These are phyloP conservation scores for Neoarius graeffei DNA, from an alignment of 2,113 vertebrate genomes.

Conservation along the genomic window DNA sequence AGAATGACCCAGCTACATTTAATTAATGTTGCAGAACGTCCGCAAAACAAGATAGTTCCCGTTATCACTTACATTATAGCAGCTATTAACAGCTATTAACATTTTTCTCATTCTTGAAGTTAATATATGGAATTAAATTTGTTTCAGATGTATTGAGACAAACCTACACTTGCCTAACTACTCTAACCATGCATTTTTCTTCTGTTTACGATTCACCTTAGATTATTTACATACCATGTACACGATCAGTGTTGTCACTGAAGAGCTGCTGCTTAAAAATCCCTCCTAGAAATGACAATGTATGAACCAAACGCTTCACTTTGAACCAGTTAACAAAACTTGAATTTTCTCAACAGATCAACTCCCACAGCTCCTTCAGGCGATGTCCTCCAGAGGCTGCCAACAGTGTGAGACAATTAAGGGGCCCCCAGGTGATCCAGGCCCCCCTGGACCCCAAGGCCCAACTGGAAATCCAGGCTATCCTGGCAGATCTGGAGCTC, in stretches of 20 bases:
- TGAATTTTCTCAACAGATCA: constrained; percentile 49
- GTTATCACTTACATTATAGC: not conserved
- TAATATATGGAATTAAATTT: not conserved
- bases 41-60: not conserved
- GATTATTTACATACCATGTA: not conserved
- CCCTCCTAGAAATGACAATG: not conserved
- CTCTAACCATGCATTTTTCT: not conserved
- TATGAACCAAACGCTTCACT: not conserved
- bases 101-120: not conserved
- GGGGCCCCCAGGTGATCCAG: constrained; percentile 61
- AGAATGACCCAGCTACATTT: no score
- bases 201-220: not conserved
- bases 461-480: constrained; percentile 59
- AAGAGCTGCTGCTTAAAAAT: not conserved
- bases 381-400: constrained; percentile 52
- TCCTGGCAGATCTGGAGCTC: constrained; percentile 58
- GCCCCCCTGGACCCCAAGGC: constrained; percentile 59
- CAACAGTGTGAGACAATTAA: constrained; percentile 60
- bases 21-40: no score
- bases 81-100: not conserved
- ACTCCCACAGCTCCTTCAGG: constrained; percentile 63
- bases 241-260: not conserved
- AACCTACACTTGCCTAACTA: not conserved
- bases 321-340: not conserved
- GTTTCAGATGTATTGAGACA: not conserved